Evolutionary conservation across 2,797 vertebrate genomes (phyloP), one percentile per base, ranked within the genome.

Genomic region (Meriones psammophilus): DNA sequence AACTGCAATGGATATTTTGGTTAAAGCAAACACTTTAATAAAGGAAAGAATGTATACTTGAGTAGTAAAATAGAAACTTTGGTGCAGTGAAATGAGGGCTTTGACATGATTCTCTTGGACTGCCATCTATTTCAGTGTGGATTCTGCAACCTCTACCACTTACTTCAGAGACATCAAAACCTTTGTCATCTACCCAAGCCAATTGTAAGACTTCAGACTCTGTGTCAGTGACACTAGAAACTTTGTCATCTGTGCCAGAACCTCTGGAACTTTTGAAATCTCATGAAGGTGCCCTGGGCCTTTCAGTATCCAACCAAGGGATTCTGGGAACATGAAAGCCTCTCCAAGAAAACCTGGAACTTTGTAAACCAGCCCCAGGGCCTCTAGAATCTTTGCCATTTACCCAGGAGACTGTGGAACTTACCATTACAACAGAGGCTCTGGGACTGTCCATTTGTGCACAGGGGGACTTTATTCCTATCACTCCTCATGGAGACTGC

Each of bases 251-350:
- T 42, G 18, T 2, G 39, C 12, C 3, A n/a, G 14, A 50, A 1
- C 9, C 39, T 76, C n/a, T 76, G 30, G 6, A 3, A 86, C 10
- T 26, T 62, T 62, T 62, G 54, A 69, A n/a, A 54, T n/a, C 18
- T 50, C 42, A 76, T 8, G 66, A 36, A 26, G 6, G 33, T 8
- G 26, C 1, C 36, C 6, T 36, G 7, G 13, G 20, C 13, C 20
- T 24, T 10, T 15, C 20, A 54, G 4, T 86, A n/a, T 69, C 39
- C 0, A 18, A 1, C 26, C 12, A 71, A 1, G 46, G 0, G 12
- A 71, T 22, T 26, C 8, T 36, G 36, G 33, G 2, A 9, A 33
- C 20, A 36, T 54, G 6, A 2, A 36, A 17, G 22, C 9, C 18
- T 22, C n/a, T n/a, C 17, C 69, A 73, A n/a, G n/a, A 73, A 73